Percentiles rank a stretch among this genome's conserved stretches.
phyloP scores from a whole-genome alignment of 1,140 invertebrate species.

The Pachypeltis micranthus region DNA sequence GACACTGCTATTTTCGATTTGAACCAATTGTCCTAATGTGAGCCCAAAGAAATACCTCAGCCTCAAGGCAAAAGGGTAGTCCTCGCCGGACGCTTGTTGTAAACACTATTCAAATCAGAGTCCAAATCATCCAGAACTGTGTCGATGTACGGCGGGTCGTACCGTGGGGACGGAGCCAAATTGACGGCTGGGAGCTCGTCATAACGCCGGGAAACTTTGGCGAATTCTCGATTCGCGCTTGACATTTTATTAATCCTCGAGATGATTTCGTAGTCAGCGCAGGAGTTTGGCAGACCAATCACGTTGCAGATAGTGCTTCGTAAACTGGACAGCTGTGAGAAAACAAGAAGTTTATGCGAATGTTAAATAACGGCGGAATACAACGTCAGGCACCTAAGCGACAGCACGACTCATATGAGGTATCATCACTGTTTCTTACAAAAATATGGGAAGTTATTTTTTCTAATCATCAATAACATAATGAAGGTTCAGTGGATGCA shows the following conservation, averaged over 20 bases:
- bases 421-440: too few species aligned
- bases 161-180: background rate
- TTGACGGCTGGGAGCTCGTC: slow-evolving; percentile 10
- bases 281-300: slow-evolving; percentile 50
- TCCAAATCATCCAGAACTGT: slow-evolving; percentile 29
- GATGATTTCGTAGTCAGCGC: slow-evolving; percentile 64
- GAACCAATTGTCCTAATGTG: too few species aligned
- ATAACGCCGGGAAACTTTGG: slow-evolving; percentile 53
- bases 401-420: too few species aligned
- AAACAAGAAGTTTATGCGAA: slow-evolving; percentile 14
- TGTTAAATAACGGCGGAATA: background rate
- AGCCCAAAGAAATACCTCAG: too few species aligned
- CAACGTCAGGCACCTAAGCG: background rate
- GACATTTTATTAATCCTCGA: slow-evolving; percentile 60
- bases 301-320: slow-evolving; percentile 52
- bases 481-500: too few species aligned
- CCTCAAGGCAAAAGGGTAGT: background rate
- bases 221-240: slow-evolving; percentile 63
- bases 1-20: too few species aligned
- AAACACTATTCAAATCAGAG: slow-evolving; percentile 29
- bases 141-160: slow-evolving; percentile 28
- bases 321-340: slow-evolving; percentile 56
- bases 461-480: too few species aligned
- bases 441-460: too few species aligned
- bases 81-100: slow-evolving; percentile 28